phyloP scores from a whole-genome alignment of 2,797 vertebrate genomes.

The Darevskia mixta region DNA sequence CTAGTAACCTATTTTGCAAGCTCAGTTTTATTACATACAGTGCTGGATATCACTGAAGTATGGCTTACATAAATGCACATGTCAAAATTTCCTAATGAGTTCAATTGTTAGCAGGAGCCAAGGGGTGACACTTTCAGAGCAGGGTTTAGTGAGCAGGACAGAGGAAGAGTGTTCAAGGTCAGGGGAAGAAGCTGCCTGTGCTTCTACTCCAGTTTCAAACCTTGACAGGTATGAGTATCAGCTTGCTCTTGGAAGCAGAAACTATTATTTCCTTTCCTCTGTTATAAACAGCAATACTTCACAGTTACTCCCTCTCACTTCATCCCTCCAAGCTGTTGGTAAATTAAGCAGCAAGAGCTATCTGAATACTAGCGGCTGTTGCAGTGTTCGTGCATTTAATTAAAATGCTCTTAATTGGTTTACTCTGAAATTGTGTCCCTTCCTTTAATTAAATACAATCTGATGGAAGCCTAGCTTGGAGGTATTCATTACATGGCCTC shows the following conservation, averaged over 20 bases:
- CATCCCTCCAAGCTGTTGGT: constrained; percentile 20
- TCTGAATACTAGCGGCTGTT: constrained; percentile 13
- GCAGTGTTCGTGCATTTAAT: constrained; percentile 39
- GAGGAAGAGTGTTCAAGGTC: background rate
- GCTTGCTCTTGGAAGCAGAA: constrained; percentile 1
- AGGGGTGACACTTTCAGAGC: background rate
- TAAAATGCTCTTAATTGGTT: constrained; percentile 42
- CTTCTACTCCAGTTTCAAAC: background rate
- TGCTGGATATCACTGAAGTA: background rate
- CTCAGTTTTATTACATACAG: background rate
- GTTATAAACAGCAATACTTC: constrained; percentile 7
- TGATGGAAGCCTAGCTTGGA: constrained; percentile 39
- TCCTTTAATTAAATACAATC: constrained; percentile 46
- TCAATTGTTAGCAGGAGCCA: background rate
- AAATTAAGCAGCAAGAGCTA: constrained; percentile 33
- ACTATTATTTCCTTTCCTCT: background rate
- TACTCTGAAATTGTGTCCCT: constrained; percentile 43
- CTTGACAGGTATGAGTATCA: background rate
- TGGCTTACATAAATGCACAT: background rate
- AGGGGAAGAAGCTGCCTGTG: background rate
- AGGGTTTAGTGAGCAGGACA: background rate
- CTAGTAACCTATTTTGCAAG: background rate
- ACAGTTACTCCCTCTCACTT: background rate
- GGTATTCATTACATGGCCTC: constrained; percentile 4
- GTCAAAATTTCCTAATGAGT: background rate